Conservation (phyloP, 2,113 vertebrate species). For the Corythornis vintsioides region DNA sequence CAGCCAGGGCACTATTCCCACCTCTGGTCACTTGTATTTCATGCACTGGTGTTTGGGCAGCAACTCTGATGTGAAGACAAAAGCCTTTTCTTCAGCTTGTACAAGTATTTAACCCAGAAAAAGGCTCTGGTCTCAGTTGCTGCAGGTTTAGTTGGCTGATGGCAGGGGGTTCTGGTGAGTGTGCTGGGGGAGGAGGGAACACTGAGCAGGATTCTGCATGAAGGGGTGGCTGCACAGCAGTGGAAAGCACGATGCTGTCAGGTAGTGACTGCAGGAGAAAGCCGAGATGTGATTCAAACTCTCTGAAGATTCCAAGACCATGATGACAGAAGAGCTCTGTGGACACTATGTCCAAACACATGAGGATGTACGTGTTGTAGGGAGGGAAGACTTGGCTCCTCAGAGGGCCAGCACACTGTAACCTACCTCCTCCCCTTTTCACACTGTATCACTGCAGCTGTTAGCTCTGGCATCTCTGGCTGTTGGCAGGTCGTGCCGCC, state of each 20-base stretch:
- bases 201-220: background rate
- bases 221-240: background rate
- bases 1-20: background rate
- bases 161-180: background rate
- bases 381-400: background rate
- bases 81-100: background rate
- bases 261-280: background rate
- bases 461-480: background rate
- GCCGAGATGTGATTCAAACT: background rate
- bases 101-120: background rate
- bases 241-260: background rate
- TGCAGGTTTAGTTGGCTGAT: background rate
- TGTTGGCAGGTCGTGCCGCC: background rate
- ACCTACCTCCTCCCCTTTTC: background rate
- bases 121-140: background rate
- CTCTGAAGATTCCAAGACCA: background rate
- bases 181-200: background rate
- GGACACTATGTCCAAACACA: accelerated
- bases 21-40: background rate
- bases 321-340: background rate
- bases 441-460: background rate
- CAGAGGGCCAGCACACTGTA: background rate
- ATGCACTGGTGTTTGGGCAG: background rate
- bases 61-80: background rate
- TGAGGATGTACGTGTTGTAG: accelerated